Percentiles rank a stretch among this genome's conserved stretches.
phyloP scores from a whole-genome alignment of 2,113 vertebrate genomes.

The Grammomys dolichurus region DNA sequence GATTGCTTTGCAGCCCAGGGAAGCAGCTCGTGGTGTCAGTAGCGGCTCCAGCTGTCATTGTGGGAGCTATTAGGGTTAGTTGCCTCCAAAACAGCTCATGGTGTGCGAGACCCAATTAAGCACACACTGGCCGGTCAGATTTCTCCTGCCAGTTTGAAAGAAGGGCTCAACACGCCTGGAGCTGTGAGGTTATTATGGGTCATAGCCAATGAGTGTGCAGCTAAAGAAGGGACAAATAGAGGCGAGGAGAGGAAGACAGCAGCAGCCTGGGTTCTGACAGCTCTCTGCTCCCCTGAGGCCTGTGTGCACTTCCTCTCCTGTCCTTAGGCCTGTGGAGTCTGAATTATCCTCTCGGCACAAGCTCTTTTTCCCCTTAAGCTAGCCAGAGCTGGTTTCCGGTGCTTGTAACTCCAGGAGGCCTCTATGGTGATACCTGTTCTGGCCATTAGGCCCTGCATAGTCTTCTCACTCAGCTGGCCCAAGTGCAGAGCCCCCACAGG shows the following conservation, averaged over 20 bases:
- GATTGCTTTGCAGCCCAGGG: neutral
- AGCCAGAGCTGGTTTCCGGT: neutral
- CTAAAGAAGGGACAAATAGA: neutral
- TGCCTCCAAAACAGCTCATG: neutral
- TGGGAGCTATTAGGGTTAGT: neutral
- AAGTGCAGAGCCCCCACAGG: neutral
- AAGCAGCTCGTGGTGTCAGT: neutral
- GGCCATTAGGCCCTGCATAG: neutral
- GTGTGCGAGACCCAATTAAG: neutral
- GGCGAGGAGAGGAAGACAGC: neutral
- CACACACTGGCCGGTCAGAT: neutral
- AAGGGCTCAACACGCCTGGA: neutral
- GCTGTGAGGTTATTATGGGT: neutral
- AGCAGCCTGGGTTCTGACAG: neutral
- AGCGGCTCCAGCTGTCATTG: neutral
- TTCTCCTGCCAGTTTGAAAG: slow-evolving; percentile 28
- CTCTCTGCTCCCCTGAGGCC: neutral
- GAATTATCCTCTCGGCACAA: neutral
- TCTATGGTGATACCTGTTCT: neutral
- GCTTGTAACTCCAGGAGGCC: neutral
- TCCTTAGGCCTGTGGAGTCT: neutral
- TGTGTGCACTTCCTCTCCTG: neutral
- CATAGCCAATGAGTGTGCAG: neutral
- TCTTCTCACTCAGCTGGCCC: neutral
- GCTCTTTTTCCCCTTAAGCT: neutral